Percentiles rank a stretch among this genome's conserved stretches.
These are phyloP conservation scores for Furnarius figulus DNA, from an alignment of 2,113 vertebrate genomes.

Conservation along the genomic window DNA sequence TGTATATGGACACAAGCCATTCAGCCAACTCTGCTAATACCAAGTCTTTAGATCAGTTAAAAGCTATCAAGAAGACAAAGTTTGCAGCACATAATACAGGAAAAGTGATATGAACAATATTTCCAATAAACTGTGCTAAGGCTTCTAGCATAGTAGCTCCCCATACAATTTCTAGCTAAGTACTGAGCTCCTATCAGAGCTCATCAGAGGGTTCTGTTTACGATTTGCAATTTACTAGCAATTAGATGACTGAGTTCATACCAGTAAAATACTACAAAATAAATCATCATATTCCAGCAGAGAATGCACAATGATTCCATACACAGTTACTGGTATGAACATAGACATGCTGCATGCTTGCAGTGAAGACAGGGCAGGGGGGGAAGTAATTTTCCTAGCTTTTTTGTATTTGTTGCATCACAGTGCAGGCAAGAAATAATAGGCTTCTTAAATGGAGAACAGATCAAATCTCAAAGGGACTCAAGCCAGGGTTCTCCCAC, in stretches of 20 bases:
- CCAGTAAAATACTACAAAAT: background rate
- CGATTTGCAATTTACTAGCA: constrained; percentile 1
- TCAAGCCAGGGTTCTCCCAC: background rate
- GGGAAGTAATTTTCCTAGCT: background rate
- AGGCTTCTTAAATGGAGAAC: background rate
- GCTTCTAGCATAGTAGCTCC: background rate
- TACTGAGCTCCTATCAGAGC: background rate
- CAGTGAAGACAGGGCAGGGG: background rate
- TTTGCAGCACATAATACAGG: background rate
- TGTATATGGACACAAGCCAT: background rate
- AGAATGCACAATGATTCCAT: background rate
- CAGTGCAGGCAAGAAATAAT: background rate
- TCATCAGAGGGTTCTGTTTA: constrained; percentile 8
- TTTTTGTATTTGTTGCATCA: background rate
- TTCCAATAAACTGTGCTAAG: background rate
- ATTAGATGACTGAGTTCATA: background rate
- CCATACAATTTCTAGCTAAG: background rate
- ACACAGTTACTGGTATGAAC: background rate
- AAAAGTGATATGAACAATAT: background rate
- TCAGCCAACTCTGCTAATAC: background rate
- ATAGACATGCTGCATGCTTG: accelerated
- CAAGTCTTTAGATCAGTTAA: background rate
- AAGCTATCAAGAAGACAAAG: background rate
- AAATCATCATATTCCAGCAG: background rate
- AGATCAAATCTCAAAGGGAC: background rate